These are phyloP conservation scores for Drosophila mimetica DNA, from an alignment of 2,888 invertebrate genomes.

Conservation along the genomic window DNA sequence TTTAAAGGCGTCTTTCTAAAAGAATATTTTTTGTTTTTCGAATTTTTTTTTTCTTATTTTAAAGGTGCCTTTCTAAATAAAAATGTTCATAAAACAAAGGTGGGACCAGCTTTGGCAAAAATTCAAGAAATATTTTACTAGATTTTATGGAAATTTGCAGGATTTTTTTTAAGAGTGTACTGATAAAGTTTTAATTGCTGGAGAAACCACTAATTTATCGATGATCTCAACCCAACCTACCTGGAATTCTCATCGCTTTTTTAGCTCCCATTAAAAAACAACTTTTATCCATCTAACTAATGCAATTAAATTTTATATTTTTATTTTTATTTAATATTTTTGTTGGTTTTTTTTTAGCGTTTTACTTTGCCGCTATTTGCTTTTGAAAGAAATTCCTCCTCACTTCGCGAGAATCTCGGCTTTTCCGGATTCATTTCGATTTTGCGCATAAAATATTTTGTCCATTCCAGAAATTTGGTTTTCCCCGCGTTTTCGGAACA, in stretches of 20 bases:
- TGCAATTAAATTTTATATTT: slow-evolving; percentile 59
- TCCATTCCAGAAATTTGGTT: slow-evolving; percentile 26
- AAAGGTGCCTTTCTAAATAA: too few species aligned
- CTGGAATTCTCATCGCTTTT: neutral
- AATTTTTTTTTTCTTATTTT: too few species aligned
- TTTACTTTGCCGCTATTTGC: slow-evolving; percentile 55
- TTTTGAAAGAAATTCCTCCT: slow-evolving; percentile 57
- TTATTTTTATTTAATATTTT: slow-evolving; percentile 66
- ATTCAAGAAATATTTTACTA: too few species aligned
- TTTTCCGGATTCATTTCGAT: slow-evolving; percentile 5
- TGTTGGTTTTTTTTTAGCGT: slow-evolving; percentile 51
- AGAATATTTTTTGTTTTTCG: too few species aligned
- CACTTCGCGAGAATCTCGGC: neutral
- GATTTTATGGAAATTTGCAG: too few species aligned
- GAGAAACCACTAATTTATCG: too few species aligned
- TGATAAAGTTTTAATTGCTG: too few species aligned
- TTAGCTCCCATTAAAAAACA: slow-evolving; percentile 19
- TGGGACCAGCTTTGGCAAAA: too few species aligned
- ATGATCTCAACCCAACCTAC: neutral
- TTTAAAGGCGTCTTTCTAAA: too few species aligned
- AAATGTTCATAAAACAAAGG: too few species aligned
- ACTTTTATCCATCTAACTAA: slow-evolving; percentile 31
- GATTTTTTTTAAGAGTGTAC: too few species aligned
- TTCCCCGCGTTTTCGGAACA: slow-evolving; percentile 6
- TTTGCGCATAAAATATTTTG: slow-evolving; percentile 42